Evolutionary conservation across 2,888 invertebrate genomes (phyloP).

Genomic region (Erynnis tages): DNA sequence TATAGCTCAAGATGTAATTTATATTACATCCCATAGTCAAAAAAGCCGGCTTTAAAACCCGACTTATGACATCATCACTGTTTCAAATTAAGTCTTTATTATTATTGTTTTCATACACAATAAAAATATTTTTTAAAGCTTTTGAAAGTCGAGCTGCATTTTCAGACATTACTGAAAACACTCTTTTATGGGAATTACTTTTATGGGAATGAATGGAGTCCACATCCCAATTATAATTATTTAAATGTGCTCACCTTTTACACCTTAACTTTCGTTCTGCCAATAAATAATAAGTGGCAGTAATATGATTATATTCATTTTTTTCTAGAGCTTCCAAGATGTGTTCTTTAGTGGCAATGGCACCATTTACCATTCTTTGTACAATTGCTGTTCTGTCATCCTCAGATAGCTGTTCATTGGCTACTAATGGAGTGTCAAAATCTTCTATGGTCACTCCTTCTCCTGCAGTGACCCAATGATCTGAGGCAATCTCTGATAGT

Average conservation of each 20-base stretch:
- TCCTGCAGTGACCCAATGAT: conserved; percentile 90
- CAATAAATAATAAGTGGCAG: conserved; percentile 98
- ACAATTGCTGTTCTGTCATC: conserved; percentile 95
- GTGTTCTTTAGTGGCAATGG: conserved; percentile 96
- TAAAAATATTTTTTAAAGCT: too few species aligned
- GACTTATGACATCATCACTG: too few species aligned
- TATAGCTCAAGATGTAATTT: too few species aligned
- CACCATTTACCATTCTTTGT: conserved; percentile 97
- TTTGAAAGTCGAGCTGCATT: too few species aligned
- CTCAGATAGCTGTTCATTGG: conserved; percentile 93
- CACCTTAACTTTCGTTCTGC: conserved; percentile 95
- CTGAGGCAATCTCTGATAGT: conserved; percentile 92
- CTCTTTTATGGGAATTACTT: too few species aligned
- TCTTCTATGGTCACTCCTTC: conserved; percentile 80
- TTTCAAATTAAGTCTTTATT: too few species aligned
- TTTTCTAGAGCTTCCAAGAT: conserved; percentile 96
- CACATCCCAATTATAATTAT: too few species aligned
- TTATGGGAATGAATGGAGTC: too few species aligned
- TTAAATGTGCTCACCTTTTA: conserved; percentile 75
- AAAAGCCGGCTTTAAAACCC: too few species aligned
- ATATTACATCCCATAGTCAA: too few species aligned
- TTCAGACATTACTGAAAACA: too few species aligned
- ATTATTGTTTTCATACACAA: too few species aligned
- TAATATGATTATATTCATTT: conserved; percentile 98
- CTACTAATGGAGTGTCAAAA: conserved; percentile 89